These are phyloP conservation scores for Gymnoscelis rufifasciata DNA, from an alignment of 2,888 invertebrate species.

Conservation along the genomic window DNA sequence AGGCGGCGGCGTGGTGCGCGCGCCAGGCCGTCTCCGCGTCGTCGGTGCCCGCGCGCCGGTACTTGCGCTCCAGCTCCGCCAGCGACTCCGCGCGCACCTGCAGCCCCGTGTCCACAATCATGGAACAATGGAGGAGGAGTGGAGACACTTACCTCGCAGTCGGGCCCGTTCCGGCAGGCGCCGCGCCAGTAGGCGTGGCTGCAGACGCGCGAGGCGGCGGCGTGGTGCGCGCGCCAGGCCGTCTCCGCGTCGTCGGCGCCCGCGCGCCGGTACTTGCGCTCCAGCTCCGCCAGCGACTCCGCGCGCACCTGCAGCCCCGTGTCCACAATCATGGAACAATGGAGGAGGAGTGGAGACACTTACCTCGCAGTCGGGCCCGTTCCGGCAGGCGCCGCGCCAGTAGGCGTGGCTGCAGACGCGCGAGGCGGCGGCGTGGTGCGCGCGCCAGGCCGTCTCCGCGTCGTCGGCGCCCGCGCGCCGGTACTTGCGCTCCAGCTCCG, in stretches of 20 bases:
- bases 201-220: slow-evolving; percentile 76
- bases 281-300: slow-evolving; percentile 93
- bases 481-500: slow-evolving; percentile 90
- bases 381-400: slow-evolving; percentile 81
- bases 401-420: slow-evolving; percentile 41
- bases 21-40: too few species aligned
- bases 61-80: slow-evolving; percentile 90
- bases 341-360: too few species aligned
- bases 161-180: slow-evolving; percentile 89
- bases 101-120: too few species aligned
- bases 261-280: slow-evolving; percentile 87
- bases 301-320: slow-evolving; percentile 89
- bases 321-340: slow-evolving; percentile 88
- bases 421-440: slow-evolving; percentile 83
- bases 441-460: too few species aligned
- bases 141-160: too few species aligned
- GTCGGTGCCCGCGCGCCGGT: slow-evolving; percentile 87
- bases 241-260: too few species aligned
- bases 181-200: slow-evolving; percentile 86
- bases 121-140: too few species aligned
- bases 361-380: slow-evolving; percentile 88
- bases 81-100: slow-evolving; percentile 91
- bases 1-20: slow-evolving; percentile 84
- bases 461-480: slow-evolving; percentile 87
- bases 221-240: too few species aligned